Conservation (phyloP, 1,140 invertebrate species). For the Monomorium pharaonis region DNA sequence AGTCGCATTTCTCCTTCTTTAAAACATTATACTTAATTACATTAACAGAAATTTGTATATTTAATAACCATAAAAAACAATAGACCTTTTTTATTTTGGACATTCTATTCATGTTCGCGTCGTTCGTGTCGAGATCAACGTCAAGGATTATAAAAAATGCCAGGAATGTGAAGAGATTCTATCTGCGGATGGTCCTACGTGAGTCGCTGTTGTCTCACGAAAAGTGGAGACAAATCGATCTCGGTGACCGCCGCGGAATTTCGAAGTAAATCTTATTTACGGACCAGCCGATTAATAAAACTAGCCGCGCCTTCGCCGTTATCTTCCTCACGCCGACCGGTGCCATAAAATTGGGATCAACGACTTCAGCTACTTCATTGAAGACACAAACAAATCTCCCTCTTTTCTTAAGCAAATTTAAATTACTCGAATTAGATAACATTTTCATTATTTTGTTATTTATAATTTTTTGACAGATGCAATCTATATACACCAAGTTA, state of each 20-base stretch:
- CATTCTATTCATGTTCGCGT: constrained; percentile 13
- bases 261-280: constrained; percentile 77
- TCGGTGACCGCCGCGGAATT: constrained; percentile 67
- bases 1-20: not conserved
- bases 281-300: constrained; percentile 79
- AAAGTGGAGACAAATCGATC: constrained; percentile 66
- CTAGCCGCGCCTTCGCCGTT: constrained; percentile 66
- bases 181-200: constrained; percentile 44
- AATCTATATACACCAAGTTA: not conserved
- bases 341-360: constrained; percentile 52
- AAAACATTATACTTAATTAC: too few species aligned
- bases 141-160: constrained; percentile 57
- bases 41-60: too few species aligned
- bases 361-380: constrained; percentile 30
- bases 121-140: constrained; percentile 27
- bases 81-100: constrained; percentile 1
- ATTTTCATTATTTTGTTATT: not conserved
- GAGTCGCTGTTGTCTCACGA: constrained; percentile 59
- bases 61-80: not conserved
- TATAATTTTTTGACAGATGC: not conserved
- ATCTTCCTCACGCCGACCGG: constrained; percentile 39
- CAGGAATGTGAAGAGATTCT: constrained; percentile 43
- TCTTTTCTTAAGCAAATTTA: not conserved
- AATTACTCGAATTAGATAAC: not conserved
- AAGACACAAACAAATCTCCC: not conserved